phyloP scores from a whole-genome alignment of 2,113 vertebrate species.

The Erythrocebus patas region DNA sequence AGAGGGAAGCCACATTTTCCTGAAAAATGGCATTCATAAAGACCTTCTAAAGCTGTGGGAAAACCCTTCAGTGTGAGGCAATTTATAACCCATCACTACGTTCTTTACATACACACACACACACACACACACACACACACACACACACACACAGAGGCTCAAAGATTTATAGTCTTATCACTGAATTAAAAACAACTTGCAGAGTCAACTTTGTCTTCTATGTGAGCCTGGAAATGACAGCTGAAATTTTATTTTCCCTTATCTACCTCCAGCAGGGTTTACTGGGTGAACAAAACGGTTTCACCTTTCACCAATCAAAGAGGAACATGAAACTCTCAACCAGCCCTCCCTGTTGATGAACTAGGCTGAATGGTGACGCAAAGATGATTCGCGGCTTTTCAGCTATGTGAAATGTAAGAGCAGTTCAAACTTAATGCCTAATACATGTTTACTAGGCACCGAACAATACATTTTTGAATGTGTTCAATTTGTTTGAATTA shows the following conservation, averaged over 20 bases:
- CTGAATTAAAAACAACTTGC: not conserved
- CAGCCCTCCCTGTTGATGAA: not conserved
- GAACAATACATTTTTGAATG: not conserved
- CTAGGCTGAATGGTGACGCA: not conserved
- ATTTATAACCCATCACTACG: not conserved
- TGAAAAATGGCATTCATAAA: not conserved
- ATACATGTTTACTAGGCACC: not conserved
- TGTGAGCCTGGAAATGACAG: not conserved
- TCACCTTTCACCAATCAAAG: not conserved
- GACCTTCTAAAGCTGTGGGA: not conserved
- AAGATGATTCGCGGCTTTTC: not conserved
- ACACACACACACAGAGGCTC: not conserved
- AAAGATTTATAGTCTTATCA: not conserved
- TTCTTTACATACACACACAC: not conserved
- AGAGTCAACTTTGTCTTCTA: not conserved
- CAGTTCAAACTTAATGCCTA: not conserved
- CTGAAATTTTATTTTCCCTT: not conserved
- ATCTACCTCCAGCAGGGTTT: not conserved
- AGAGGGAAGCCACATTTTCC: not conserved
- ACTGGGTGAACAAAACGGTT: not conserved
- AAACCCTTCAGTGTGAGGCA: not conserved
- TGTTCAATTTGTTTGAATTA: not conserved
- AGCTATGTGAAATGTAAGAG: not conserved
- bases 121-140: not conserved
- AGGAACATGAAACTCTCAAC: not conserved